phyloP scores from a whole-genome alignment of 1,140 invertebrate species.

The Lethrus apterus region DNA sequence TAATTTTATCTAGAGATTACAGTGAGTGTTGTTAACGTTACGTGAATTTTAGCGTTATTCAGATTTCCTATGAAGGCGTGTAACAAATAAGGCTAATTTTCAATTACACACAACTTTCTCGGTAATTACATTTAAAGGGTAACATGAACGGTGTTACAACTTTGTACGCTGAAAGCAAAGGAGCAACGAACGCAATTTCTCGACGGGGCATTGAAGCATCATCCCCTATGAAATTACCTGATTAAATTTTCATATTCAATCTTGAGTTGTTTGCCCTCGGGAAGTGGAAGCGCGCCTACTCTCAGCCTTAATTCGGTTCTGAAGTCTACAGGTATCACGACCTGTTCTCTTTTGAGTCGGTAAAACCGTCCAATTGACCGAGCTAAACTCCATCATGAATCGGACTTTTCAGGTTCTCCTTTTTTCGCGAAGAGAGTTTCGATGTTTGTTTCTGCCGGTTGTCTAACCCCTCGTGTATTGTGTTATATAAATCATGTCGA shows the following conservation, averaged over 20 bases:
- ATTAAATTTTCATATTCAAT: conserved; percentile 63
- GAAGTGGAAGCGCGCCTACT: conserved; percentile 20
- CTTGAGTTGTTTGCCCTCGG: conserved; percentile 48
- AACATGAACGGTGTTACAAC: conserved; percentile 9
- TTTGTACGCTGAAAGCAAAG: conserved; percentile 21
- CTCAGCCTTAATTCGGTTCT: conserved; percentile 1
- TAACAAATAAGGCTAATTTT: too few relatives aligned
- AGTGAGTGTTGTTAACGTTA: too few relatives aligned
- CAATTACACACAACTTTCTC: conserved; percentile 13
- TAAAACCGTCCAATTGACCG: neutral
- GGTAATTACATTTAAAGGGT: conserved; percentile 8
- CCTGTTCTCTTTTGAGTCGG: neutral
- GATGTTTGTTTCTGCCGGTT: too few relatives aligned
- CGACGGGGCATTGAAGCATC: conserved; percentile 32
- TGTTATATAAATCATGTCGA: conserved; percentile 13
- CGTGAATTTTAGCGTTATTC: too few relatives aligned
- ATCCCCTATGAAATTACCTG: conserved; percentile 52
- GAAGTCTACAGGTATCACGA: conserved; percentile 9
- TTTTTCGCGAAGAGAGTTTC: neutral
- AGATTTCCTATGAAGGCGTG: too few relatives aligned
- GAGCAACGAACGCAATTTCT: conserved; percentile 25
- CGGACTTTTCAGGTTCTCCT: neutral
- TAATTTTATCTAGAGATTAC: too few relatives aligned
- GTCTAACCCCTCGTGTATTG: neutral
- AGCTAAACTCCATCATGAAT: neutral